Evolutionary conservation across 2,113 vertebrate species (phyloP).

Genomic region (Numenius arquata): DNA sequence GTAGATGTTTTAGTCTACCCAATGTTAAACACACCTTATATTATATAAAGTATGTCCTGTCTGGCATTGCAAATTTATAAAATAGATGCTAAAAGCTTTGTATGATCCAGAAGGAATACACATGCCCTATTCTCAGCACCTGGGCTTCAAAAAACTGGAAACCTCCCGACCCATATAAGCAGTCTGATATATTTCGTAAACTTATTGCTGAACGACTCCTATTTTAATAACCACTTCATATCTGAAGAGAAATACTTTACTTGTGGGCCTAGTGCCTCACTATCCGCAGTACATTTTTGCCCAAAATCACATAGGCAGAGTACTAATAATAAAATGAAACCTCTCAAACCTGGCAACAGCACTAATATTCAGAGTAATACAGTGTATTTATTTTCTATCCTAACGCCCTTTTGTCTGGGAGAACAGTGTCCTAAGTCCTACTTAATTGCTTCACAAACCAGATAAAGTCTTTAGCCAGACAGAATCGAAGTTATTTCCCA

Average conservation of each 20-base stretch:
- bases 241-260: neutral
- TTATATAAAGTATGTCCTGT: neutral
- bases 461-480: neutral
- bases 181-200: neutral
- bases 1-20: neutral
- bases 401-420: neutral
- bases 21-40: neutral
- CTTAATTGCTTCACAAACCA: conserved; percentile 17
- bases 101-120: neutral
- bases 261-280: neutral
- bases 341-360: neutral
- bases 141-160: neutral
- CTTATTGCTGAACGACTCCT: neutral
- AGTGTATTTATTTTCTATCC: neutral
- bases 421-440: neutral
- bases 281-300: neutral
- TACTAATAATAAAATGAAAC: neutral
- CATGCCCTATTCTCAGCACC: neutral
- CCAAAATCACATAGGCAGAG: neutral
- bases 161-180: neutral
- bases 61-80: neutral
- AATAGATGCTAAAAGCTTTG: neutral
- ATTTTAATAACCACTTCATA: neutral
- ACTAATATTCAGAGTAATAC: neutral
- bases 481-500: neutral